Percentiles rank a stretch among this genome's conserved stretches.
These are phyloP conservation scores for Macroramphosus scolopax DNA, from an alignment of 2,797 vertebrate species.

Conservation along the genomic window DNA sequence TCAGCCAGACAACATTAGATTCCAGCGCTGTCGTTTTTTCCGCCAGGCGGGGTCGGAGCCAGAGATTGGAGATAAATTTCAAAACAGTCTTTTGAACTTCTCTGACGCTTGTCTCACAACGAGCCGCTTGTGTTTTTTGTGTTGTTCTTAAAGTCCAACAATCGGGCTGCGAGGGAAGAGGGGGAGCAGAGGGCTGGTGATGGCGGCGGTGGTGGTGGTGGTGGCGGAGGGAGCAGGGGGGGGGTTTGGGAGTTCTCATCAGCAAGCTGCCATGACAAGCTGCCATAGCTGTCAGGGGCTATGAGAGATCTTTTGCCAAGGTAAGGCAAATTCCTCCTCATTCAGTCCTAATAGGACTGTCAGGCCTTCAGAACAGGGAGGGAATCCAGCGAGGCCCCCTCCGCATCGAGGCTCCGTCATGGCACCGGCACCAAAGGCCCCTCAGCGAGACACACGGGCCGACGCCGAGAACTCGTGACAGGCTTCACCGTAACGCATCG, in stretches of 20 bases:
- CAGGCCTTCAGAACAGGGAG: slow-evolving; percentile 56
- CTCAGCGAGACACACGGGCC: slow-evolving; percentile 36
- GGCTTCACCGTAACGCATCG: slow-evolving; percentile 39
- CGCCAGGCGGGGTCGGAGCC: slow-evolving; percentile 32
- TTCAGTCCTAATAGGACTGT: slow-evolving; percentile 69
- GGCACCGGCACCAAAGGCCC: slow-evolving; percentile 55
- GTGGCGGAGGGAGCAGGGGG: slow-evolving; percentile 1
- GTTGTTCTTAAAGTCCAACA: slow-evolving; percentile 38
- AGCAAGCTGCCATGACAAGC: slow-evolving; percentile 61
- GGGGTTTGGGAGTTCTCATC: slow-evolving; percentile 48
- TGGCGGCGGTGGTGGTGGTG: slow-evolving; percentile 12
- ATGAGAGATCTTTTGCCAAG: slow-evolving; percentile 67
- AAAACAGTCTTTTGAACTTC: too few relatives aligned
- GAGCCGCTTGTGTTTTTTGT: slow-evolving; percentile 11
- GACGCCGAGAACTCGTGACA: too few relatives aligned
- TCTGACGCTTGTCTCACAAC: too few relatives aligned
- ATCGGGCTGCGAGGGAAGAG: too few relatives aligned
- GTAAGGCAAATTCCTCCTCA: slow-evolving; percentile 68
- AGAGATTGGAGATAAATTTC: slow-evolving; percentile 61
- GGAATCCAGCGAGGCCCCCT: slow-evolving; percentile 40
- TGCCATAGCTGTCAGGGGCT: slow-evolving; percentile 66
- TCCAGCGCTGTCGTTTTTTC: slow-evolving; percentile 56
- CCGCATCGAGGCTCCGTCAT: slow-evolving; percentile 37
- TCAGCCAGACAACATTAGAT: slow-evolving; percentile 60
- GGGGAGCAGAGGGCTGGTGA: slow-evolving; percentile 21